Evolutionary conservation across 2,113 vertebrate genomes (phyloP), one percentile per base, ranked within the genome.

Genomic region (Saccopteryx bilineata): DNA sequence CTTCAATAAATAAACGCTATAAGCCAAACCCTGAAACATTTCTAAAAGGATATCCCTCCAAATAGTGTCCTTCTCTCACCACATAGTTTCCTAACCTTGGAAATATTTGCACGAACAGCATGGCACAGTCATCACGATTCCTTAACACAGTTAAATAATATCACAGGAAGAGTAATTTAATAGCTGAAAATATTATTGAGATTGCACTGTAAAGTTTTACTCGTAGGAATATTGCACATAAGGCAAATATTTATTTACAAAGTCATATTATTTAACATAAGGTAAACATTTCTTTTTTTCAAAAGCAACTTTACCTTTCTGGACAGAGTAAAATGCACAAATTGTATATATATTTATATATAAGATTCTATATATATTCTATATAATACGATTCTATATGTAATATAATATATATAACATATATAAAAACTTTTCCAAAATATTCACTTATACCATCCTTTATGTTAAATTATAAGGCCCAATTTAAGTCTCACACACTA

Each of bases 201-300:
- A 74, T 61, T 91, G 72, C 17, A 91, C 21, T 33, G 10, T 17
- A 74, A 78, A 87, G 3, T 52, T 91, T 85, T 92, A 24, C 48
- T 83, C 69, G 8, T 74, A 7, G 81, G 24, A 84, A 80, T 66
- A 88, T 71, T 52, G 74, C 5, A 65, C 9, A 88, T 3, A 76
- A 56, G 39, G 8, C 31, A 87, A 69, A 63, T 48, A 63, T 33
- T 90, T 75, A 80, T 87, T 87, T 85, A 85, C 9, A 94, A 86
- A 76, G 48, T 66, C 33, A 72, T 5, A 8, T 76, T 88, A 65
- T 74, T 81, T 89, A 91, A 69, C 10, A 78, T 33, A 58, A 89
- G 31, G 2, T 48, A 87, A 66, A 66, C 5, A 33, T 15, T 48
- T 65, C 39, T 39, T 21, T 26, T 4, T 19, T 2, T 9, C 12